Percentiles rank a stretch among this genome's conserved stretches.
phyloP scores from a whole-genome alignment of 2,888 invertebrate genomes.

The Atrina japonica region DNA sequence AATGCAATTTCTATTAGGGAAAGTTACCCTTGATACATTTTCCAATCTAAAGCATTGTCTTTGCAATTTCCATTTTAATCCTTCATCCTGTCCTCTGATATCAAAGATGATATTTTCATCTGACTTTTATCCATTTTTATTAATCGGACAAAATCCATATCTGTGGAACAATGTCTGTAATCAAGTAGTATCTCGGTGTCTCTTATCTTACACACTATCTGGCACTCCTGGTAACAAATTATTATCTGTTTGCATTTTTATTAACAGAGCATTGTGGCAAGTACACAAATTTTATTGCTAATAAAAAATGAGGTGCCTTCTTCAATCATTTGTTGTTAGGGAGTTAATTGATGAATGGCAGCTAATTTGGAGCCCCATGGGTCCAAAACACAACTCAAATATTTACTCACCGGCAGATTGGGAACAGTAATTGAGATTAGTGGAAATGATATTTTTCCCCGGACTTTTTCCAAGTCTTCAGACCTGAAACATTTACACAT shows the following conservation, averaged over 20 bases:
- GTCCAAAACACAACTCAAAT: background rate
- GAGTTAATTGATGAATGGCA: slow-evolving; percentile 1
- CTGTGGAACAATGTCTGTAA: background rate
- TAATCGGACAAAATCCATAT: slow-evolving; percentile 18
- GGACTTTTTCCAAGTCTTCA: background rate
- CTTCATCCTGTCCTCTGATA: slow-evolving; percentile 15
- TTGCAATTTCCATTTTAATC: slow-evolving; percentile 30
- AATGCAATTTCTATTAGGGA: too few species aligned
- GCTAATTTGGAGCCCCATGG: slow-evolving; percentile 1
- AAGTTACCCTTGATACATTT: too few species aligned
- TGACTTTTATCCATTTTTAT: slow-evolving; percentile 14
- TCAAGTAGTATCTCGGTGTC: too few species aligned
- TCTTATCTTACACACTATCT: too few species aligned
- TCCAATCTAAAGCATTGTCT: slow-evolving; percentile 9
- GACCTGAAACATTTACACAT: background rate
- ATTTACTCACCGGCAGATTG: slow-evolving; percentile 2
- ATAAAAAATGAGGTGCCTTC: background rate
- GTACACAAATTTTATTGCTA: slow-evolving; percentile 2
- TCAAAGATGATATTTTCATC: too few species aligned
- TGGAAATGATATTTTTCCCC: background rate
- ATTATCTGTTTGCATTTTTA: too few species aligned
- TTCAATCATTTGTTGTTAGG: background rate
- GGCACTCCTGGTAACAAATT: too few species aligned
- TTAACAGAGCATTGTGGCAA: too few species aligned
- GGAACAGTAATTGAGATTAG: slow-evolving; percentile 7